Conservation (phyloP, 2,113 vertebrate species). For the Riparia riparia region DNA sequence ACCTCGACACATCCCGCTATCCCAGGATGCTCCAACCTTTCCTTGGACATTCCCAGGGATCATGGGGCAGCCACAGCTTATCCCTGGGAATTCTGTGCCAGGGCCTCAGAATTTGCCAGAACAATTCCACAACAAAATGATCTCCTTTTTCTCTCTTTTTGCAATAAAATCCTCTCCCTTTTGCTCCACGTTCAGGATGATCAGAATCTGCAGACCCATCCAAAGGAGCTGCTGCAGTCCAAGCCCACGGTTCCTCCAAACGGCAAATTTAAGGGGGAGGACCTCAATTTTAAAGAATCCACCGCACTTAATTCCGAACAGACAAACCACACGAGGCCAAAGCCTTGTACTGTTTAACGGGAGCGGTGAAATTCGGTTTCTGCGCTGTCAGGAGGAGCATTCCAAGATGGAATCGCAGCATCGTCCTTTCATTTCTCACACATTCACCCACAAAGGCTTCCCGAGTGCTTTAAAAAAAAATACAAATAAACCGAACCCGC, state of each 20-base stretch:
- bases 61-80: neutral
- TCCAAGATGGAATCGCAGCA: neutral
- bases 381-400: neutral
- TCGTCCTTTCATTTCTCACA: neutral
- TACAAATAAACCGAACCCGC: neutral
- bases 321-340: neutral
- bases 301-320: neutral
- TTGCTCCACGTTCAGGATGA: neutral
- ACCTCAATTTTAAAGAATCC: neutral
- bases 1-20: rapidly evolving
- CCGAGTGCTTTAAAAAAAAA: neutral
- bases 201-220: neutral
- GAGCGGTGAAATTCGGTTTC: neutral
- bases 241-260: neutral
- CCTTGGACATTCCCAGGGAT: neutral
- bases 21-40: neutral
- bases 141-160: neutral
- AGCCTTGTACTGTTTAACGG: neutral
- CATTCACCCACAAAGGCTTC: neutral
- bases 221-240: neutral
- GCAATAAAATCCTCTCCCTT: neutral
- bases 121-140: neutral
- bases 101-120: neutral
- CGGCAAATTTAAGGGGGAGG: neutral
- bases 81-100: neutral